These are phyloP conservation scores for Enteromius mattozi DNA, from an alignment of 2,797 vertebrate genomes.

Conservation along the genomic window DNA sequence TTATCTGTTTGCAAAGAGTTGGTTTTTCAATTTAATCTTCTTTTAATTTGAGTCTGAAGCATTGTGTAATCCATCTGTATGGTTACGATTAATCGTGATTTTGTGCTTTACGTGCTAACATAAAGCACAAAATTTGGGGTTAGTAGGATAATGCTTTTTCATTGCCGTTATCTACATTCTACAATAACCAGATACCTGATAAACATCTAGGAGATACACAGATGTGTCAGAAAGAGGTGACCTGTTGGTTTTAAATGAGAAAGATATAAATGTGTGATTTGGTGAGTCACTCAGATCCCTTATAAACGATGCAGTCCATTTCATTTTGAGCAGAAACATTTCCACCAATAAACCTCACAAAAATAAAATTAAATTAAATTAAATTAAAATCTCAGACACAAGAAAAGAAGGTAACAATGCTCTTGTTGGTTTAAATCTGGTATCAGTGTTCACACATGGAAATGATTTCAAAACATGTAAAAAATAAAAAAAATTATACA, in stretches of 20 bases:
- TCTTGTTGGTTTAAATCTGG: not conserved
- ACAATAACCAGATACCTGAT: not conserved
- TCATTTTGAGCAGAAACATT: not conserved
- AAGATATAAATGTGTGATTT: not conserved
- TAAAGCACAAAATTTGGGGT: not conserved
- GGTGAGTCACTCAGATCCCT: not conserved
- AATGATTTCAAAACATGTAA: not conserved
- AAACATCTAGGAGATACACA: not conserved
- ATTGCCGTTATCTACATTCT: not conserved
- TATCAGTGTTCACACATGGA: not conserved
- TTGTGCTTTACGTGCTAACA: not conserved
- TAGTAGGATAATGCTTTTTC: not conserved
- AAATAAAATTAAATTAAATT: not conserved
- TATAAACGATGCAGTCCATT: not conserved
- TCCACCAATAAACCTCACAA: not conserved
- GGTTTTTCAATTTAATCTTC: constrained; percentile 48
- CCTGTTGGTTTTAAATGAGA: constrained; percentile 2
- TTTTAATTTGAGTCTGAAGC: constrained; percentile 30
- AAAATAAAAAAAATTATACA: not conserved
- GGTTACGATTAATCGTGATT: constrained; percentile 8
- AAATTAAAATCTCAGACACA: not conserved
- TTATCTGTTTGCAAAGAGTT: constrained; percentile 40
- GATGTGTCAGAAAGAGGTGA: not conserved
- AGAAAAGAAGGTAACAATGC: not conserved
- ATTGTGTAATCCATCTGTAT: constrained; percentile 23